Percentiles rank a stretch among this genome's conserved stretches.
These are phyloP conservation scores for Siphamia tubifer DNA, from an alignment of 2,113 vertebrate genomes.

Conservation along the genomic window DNA sequence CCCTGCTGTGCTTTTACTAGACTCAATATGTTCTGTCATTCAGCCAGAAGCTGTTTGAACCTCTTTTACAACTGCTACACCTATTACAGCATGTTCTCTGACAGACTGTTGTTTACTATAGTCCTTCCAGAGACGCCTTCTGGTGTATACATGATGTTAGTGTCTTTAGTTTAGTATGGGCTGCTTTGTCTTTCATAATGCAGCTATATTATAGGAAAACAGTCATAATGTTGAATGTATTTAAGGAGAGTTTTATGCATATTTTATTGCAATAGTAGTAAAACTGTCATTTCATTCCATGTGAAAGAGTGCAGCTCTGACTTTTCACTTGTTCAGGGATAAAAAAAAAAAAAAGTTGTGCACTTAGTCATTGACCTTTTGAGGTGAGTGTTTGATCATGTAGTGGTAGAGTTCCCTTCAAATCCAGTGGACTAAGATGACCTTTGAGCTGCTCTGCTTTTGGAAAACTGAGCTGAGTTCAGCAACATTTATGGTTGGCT, in stretches of 20 bases:
- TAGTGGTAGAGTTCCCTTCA: background rate
- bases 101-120: background rate
- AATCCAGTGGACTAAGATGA: background rate
- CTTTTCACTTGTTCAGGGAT: background rate
- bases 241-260: no score
- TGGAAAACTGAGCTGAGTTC: constrained; percentile 18
- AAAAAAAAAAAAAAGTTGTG: background rate
- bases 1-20: constrained; percentile 49
- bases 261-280: no score
- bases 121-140: background rate
- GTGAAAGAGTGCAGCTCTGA: background rate
- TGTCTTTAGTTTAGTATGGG: no score
- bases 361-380: background rate
- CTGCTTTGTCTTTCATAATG: no score
- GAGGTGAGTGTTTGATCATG: background rate
- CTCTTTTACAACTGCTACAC: constrained; percentile 24
- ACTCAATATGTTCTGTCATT: constrained; percentile 46
- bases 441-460: background rate
- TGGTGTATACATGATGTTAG: no score
- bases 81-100: constrained; percentile 2
- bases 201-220: no score
- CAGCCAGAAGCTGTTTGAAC: constrained; percentile 42
- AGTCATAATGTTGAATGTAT: no score
- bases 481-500: background rate
- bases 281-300: no score